phyloP scores from a whole-genome alignment of 2,888 invertebrate genomes.

The Congeria kusceri region DNA sequence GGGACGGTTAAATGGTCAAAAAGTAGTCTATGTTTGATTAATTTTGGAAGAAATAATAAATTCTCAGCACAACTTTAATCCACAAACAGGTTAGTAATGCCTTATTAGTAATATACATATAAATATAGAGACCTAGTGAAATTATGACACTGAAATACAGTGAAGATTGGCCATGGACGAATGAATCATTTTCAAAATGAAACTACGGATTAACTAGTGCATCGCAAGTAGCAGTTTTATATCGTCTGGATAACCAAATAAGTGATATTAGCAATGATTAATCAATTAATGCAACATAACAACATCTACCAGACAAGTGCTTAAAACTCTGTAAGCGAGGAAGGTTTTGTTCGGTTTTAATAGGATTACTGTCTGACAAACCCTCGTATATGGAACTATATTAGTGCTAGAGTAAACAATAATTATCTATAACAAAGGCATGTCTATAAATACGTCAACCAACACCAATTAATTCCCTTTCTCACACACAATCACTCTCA shows the following conservation, averaged over 20 bases:
- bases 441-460: no score
- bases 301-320: conserved; percentile 1
- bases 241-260: conserved; percentile 12
- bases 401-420: no score
- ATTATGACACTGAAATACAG: conserved; percentile 43
- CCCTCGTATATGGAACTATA: no score
- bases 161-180: conserved; percentile 14
- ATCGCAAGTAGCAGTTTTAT: conserved; percentile 33
- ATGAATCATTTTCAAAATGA: conserved; percentile 21
- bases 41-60: background rate
- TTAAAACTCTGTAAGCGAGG: background rate
- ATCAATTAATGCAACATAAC: conserved; percentile 7
- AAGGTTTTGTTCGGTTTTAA: background rate
- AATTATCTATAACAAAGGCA: no score
- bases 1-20: no score
- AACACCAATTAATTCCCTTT: no score
- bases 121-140: conserved; percentile 62
- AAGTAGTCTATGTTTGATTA: no score
- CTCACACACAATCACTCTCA: no score
- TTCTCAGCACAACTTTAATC: conserved; percentile 73
- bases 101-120: conserved; percentile 73
- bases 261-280: conserved; percentile 50
- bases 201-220: conserved; percentile 55
- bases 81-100: conserved; percentile 75
- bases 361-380: no score